Evolutionary conservation across 1,140 invertebrate species (phyloP).

Genomic region (Drosophila kepulauana): DNA sequence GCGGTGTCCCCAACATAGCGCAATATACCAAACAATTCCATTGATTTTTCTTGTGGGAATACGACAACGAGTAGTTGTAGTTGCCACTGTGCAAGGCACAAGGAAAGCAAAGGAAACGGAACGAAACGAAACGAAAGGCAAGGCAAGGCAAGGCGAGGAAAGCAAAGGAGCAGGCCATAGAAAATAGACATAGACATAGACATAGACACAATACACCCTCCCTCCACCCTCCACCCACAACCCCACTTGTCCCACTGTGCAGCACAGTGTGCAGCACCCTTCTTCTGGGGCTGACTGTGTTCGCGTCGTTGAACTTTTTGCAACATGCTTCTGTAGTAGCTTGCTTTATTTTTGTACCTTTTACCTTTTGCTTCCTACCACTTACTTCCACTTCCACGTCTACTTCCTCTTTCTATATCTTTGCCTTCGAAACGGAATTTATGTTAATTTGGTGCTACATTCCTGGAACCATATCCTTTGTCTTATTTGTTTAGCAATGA

Average conservation of each 20-base stretch:
- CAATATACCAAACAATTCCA: slow-evolving; percentile 81
- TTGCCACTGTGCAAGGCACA: slow-evolving; percentile 2
- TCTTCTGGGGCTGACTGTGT: slow-evolving; percentile 18
- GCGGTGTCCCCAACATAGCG: slow-evolving; percentile 38
- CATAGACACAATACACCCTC: slow-evolving; percentile 27
- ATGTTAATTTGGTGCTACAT: slow-evolving; percentile 77
- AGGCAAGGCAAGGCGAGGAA: no score
- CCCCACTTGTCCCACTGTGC: slow-evolving; percentile 14
- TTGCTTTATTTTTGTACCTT: slow-evolving; percentile 18
- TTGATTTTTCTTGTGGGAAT: slow-evolving; percentile 83
- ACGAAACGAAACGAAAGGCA: no score
- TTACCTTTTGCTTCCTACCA: slow-evolving; percentile 35
- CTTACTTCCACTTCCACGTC: background rate
- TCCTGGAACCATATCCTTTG: slow-evolving; percentile 41
- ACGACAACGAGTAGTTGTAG: slow-evolving; percentile 48
- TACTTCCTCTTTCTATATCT: slow-evolving; percentile 9
- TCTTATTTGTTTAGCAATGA: slow-evolving; percentile 48
- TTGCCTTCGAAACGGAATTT: slow-evolving; percentile 62
- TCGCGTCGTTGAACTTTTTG: slow-evolving; percentile 76
- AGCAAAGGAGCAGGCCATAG: slow-evolving; percentile 45
- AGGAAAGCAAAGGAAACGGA: no score
- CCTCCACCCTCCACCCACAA: background rate
- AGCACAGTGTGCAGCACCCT: slow-evolving; percentile 5
- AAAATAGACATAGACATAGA: slow-evolving; percentile 29
- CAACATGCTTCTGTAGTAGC: slow-evolving; percentile 51